Conservation (phyloP, 2,113 vertebrate species). For the Prolemur simus region DNA sequence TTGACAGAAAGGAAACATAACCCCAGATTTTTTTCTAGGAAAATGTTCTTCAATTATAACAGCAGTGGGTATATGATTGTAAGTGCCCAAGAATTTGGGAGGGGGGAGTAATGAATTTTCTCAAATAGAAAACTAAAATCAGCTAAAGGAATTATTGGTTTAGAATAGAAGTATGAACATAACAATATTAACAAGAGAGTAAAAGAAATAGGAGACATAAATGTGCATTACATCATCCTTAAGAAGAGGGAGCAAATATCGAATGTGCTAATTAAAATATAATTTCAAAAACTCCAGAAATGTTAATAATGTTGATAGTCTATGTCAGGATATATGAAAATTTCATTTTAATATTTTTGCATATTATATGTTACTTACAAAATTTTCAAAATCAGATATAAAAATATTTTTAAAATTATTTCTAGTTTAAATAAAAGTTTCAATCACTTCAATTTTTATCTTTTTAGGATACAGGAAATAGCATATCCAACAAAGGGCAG, state of each 20-base stretch:
- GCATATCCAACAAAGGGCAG: neutral
- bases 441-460: neutral
- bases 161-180: neutral
- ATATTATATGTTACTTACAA: neutral
- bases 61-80: neutral
- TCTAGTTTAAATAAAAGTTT: neutral
- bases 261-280: neutral
- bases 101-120: neutral
- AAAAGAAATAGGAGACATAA: neutral
- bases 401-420: neutral
- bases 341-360: neutral
- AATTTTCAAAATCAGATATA: neutral
- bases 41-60: neutral
- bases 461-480: neutral
- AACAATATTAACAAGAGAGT: neutral
- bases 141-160: neutral
- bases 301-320: neutral
- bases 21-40: neutral
- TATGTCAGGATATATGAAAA: neutral
- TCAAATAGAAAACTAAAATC: neutral
- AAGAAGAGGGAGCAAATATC: neutral
- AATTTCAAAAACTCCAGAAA: neutral
- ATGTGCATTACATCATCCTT: neutral
- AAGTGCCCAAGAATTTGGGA: neutral
- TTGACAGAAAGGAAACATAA: neutral